Conservation (phyloP, 2,113 vertebrate genomes). For the Canis aureus region DNA sequence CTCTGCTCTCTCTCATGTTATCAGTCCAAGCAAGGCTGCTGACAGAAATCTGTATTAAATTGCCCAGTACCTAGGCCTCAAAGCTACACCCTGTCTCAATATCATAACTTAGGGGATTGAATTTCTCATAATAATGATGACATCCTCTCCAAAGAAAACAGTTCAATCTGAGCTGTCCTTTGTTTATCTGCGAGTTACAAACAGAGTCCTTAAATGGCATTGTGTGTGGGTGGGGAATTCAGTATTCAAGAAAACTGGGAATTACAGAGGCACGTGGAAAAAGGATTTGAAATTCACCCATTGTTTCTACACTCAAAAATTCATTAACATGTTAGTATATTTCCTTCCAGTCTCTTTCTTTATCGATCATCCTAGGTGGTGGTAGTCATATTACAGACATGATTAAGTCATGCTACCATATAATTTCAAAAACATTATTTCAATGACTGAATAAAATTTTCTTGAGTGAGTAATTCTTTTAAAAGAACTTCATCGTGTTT, state of each 20-base stretch:
- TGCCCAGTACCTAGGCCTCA: not conserved
- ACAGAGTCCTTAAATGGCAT: not conserved
- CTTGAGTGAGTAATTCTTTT: not conserved
- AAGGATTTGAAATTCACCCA: constrained; percentile 29
- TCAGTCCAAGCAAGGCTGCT: not conserved
- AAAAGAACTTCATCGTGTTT: not conserved
- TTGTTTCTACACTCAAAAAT: constrained; percentile 33
- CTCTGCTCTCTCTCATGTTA: constrained; percentile 21
- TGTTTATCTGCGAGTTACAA: not conserved
- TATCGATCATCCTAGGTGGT: not conserved
- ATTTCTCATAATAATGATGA: not conserved
- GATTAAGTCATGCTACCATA: not conserved
- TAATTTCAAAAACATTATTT: constrained; percentile 40
- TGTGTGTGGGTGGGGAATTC: constrained; percentile 32
- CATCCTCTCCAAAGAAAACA: constrained; percentile 44
- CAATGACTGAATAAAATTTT: not conserved
- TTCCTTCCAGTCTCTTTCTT: constrained; percentile 44
- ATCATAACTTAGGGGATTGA: not conserved
- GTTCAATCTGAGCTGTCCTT: constrained; percentile 2
- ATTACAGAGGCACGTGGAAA: constrained; percentile 57
- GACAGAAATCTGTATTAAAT: not conserved
- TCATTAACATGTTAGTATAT: constrained; percentile 2
- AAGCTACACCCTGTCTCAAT: not conserved
- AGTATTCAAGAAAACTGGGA: constrained; percentile 54
- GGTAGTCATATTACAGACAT: not conserved